Conservation (phyloP, 2,113 vertebrate genomes). For the Passer montanus region DNA sequence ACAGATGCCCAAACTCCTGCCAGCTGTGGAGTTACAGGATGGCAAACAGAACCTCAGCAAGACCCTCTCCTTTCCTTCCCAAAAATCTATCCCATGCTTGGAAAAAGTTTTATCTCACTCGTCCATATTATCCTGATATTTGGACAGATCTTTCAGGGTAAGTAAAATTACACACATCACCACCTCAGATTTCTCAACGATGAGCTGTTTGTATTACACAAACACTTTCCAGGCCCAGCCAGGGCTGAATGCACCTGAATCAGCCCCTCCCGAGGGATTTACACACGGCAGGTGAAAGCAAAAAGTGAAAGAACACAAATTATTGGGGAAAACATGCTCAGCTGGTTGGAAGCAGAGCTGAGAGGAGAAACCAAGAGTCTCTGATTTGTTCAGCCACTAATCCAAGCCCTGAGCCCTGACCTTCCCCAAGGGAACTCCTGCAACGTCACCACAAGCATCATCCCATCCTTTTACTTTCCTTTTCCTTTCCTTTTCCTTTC, state of each 20-base stretch:
- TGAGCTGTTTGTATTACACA: not conserved
- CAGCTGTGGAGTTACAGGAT: not conserved
- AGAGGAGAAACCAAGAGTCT: not conserved
- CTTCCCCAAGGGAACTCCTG: not conserved
- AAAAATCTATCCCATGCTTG: not conserved
- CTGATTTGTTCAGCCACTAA: not conserved
- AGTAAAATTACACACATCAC: not conserved
- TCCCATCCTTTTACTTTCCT: not conserved
- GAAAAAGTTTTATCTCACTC: not conserved
- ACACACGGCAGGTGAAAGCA: not conserved
- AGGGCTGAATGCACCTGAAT: not conserved
- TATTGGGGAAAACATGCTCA: rapidly evolving
- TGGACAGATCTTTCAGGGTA: not conserved
- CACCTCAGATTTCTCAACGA: not conserved
- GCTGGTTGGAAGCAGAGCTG: not conserved
- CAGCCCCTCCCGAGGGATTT: not conserved
- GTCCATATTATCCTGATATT: not conserved
- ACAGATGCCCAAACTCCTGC: not conserved
- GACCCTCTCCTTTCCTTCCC: not conserved
- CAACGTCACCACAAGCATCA: not conserved
- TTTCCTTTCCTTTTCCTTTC: no score
- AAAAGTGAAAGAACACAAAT: not conserved
- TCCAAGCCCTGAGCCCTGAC: not conserved
- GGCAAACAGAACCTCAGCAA: not conserved
- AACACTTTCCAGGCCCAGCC: not conserved